Percentiles rank a stretch among this genome's conserved stretches.
Evolutionary conservation across 2,888 invertebrate genomes (phyloP).

Genomic region (Ennomos fuscantarius): DNA sequence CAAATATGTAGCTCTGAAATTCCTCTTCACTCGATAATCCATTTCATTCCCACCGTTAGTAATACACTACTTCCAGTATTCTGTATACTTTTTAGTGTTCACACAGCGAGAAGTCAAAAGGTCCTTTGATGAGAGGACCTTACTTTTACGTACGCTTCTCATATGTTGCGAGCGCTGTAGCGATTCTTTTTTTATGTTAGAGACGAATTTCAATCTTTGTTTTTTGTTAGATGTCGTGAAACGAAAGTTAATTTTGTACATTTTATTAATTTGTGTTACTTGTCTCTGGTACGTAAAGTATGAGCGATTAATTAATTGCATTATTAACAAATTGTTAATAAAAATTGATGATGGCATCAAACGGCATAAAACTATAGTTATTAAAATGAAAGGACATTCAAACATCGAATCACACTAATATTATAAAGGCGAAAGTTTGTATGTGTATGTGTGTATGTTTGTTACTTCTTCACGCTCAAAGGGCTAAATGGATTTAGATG

Average conservation of each 20-base stretch:
- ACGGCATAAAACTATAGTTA: too few species aligned
- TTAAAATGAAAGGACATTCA: too few species aligned
- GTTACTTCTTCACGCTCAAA: too few species aligned
- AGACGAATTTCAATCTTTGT: conserved; percentile 28
- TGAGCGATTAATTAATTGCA: too few species aligned
- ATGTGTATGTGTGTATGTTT: too few species aligned
- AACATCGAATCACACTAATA: too few species aligned
- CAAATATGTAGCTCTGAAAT: conserved; percentile 8
- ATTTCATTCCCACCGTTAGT: conserved; percentile 17
- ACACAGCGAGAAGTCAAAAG: conserved; percentile 52
- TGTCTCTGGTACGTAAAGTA: too few species aligned
- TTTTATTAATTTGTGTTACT: neutral
- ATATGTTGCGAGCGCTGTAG: conserved; percentile 65
- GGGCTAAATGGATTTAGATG: too few species aligned
- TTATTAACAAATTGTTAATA: too few species aligned
- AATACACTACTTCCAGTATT: conserved; percentile 33
- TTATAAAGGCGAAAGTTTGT: too few species aligned
- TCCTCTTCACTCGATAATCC: conserved; percentile 21
- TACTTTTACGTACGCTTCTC: conserved; percentile 66
- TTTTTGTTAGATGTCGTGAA: neutral
- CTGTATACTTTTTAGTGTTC: conserved; percentile 44
- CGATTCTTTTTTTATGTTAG: conserved; percentile 51
- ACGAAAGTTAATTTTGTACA: too few species aligned
- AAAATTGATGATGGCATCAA: too few species aligned
- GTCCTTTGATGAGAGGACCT: conserved; percentile 74